These are phyloP conservation scores for Oncorhynchus kisutch DNA, from an alignment of 2,113 vertebrate genomes.

Conservation along the genomic window DNA sequence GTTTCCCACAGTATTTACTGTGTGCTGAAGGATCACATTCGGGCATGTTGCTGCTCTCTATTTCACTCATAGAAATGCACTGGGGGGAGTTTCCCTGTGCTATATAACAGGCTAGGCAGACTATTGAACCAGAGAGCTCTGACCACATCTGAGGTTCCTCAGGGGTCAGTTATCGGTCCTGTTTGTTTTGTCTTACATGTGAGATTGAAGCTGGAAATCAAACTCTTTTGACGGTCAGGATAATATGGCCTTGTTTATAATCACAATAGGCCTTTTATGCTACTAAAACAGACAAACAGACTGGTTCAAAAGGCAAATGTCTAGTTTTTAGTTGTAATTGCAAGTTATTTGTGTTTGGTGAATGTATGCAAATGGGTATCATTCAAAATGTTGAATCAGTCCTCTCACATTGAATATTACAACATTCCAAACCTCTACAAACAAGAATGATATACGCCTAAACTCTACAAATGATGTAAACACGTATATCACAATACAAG, in stretches of 20 bases:
- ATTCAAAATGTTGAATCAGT: neutral
- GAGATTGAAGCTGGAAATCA: constrained; percentile 27
- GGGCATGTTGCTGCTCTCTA: neutral
- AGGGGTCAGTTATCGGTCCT: constrained; percentile 30
- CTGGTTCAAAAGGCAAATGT: neutral
- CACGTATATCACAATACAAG: neutral
- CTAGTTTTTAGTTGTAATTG: neutral
- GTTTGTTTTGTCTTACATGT: constrained; percentile 29
- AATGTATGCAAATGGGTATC: neutral
- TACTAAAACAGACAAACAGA: neutral
- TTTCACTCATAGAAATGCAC: constrained; percentile 7
- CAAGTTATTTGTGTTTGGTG: neutral
- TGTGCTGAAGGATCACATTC: constrained; percentile 11
- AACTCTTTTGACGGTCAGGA: constrained; percentile 22
- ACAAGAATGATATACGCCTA: no score
- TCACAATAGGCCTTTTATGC: neutral
- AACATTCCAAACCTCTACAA: no score
- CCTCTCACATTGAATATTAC: no score
- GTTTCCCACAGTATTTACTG: constrained; percentile 29
- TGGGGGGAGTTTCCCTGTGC: constrained; percentile 39
- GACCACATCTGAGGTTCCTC: constrained; percentile 46
- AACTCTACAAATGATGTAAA: no score
- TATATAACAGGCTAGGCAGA: constrained; percentile 37
- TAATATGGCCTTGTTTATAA: constrained; percentile 31
- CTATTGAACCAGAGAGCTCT: constrained; percentile 7